Evolutionary conservation across 2,797 vertebrate species (phyloP), one percentile per base, ranked within the genome.

Genomic region (Crypturellus tataupa): DNA sequence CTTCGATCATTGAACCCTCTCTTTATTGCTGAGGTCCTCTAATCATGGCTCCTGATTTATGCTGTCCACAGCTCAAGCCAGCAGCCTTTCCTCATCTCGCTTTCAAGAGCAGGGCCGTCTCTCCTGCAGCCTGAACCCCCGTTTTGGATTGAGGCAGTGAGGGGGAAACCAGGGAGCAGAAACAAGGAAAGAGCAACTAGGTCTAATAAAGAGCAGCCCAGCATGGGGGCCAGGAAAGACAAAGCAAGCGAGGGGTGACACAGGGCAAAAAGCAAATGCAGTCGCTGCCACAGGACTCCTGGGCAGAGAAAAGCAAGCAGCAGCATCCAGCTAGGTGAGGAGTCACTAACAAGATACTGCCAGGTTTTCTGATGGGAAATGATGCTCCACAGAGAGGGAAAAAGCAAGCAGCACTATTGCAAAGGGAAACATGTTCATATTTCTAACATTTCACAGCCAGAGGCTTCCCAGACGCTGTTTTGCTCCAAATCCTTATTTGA

Each of bases 71-170:
- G 13, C 44, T n/a, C 13, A 9, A 23, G 39, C 77, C 33, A 67
- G 16, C 0, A 0, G 25, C 35, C 27, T 23, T 89, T 49, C 23
- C 60, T 49, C 39, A 49, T 55, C 23, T 51, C 19, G 17, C 6
- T 44, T 69, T 31, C 17, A 2, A 25, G 23, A 49, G 47, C 5
- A 24, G 17, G 14, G 19, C 31, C 23, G 21, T 53, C 21, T 64
- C 49, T 37, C 44, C 75, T 67, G 20, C 46, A 9, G 2, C 35
- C 60, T 8, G 5, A 44, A 18, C 24, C 46, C 39, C 0, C 0
- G 8, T 60, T 35, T 1, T 3, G 33, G 46, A 24, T 2, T 6
- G n/a, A 27, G 33, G 18, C 72, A 37, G 64, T 0, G 0, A 47
- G 1, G 4, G 75, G 49, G 51, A 62, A 65, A 80, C 14, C n/a